Percentiles rank a stretch among this genome's conserved stretches.
phyloP scores from a whole-genome alignment of 1,140 invertebrate species.

The Pseudachorutes palmiensis region DNA sequence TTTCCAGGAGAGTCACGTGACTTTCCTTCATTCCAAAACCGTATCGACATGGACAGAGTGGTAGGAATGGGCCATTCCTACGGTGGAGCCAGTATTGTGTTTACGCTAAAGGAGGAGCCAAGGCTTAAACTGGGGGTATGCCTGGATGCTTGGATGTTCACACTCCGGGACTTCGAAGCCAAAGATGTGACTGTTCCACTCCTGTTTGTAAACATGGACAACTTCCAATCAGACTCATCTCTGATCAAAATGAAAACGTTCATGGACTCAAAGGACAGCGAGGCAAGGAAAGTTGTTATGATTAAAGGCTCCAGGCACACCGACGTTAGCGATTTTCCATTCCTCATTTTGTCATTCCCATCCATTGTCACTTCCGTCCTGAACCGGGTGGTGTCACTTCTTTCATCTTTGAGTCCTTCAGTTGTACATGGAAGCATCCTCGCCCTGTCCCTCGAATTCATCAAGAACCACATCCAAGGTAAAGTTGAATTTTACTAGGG shows the following conservation, averaged over 20 bases:
- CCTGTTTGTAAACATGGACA: constrained; percentile 56
- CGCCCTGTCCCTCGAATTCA: background rate
- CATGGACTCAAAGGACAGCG: background rate
- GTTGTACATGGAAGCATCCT: background rate
- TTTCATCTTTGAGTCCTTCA: background rate
- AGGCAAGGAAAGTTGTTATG: background rate
- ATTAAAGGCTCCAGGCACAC: background rate
- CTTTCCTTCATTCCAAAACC: background rate
- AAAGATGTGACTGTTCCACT: constrained; percentile 51
- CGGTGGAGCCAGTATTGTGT: background rate
- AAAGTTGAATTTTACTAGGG: too few relatives aligned
- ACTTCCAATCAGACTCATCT: constrained; percentile 57
- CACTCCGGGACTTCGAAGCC: constrained; percentile 46
- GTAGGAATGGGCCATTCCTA: background rate
- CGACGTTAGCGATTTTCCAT: background rate
- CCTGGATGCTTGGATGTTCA: constrained; percentile 63
- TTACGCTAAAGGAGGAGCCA: constrained; percentile 40
- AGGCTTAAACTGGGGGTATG: constrained; percentile 45
- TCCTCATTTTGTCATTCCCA: background rate
- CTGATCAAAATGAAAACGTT: constrained; percentile 50
- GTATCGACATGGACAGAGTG: background rate
- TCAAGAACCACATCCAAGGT: background rate
- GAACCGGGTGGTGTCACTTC: background rate
- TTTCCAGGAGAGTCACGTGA: background rate
- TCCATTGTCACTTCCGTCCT: background rate